Conservation (phyloP, 2,888 invertebrate species). For the Mamestra brassicae region DNA sequence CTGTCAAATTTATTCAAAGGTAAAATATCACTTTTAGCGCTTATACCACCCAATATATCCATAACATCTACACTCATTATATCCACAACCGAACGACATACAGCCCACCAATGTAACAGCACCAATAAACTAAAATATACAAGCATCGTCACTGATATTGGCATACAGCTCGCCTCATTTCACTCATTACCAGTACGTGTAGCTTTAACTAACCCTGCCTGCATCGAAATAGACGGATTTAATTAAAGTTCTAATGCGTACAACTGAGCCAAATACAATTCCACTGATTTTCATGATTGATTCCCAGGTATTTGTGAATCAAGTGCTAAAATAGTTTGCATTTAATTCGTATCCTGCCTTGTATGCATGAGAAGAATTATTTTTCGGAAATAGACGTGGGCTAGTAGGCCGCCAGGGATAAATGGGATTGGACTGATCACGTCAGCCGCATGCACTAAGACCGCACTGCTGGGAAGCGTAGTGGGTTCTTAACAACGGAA, state of each 20-base stretch:
- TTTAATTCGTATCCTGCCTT: not conserved
- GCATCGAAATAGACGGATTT: slow-evolving; percentile 31
- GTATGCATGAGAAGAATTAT: not conserved
- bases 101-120: not conserved
- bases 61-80: too few species aligned
- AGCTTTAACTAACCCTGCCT: slow-evolving; percentile 38
- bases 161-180: slow-evolving; percentile 40
- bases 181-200: slow-evolving; percentile 41
- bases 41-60: too few species aligned
- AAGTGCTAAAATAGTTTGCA: not conserved
- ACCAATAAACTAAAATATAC: slow-evolving; percentile 10
- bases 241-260: slow-evolving; percentile 39
- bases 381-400: too few species aligned
- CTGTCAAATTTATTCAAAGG: too few species aligned
- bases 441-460: too few species aligned
- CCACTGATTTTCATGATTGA: slow-evolving; percentile 15
- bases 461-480: too few species aligned
- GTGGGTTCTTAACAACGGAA: too few species aligned
- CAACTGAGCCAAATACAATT: slow-evolving; percentile 4
- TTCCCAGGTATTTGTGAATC: slow-evolving; percentile 14
- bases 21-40: too few species aligned
- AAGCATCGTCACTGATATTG: slow-evolving; percentile 39
- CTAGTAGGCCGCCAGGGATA: too few species aligned
- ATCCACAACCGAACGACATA: not conserved
- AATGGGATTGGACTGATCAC: too few species aligned